Percentiles rank a stretch among this genome's conserved stretches.
These are phyloP conservation scores for Pandemis corylana DNA, from an alignment of 2,888 invertebrate species.

Conservation along the genomic window DNA sequence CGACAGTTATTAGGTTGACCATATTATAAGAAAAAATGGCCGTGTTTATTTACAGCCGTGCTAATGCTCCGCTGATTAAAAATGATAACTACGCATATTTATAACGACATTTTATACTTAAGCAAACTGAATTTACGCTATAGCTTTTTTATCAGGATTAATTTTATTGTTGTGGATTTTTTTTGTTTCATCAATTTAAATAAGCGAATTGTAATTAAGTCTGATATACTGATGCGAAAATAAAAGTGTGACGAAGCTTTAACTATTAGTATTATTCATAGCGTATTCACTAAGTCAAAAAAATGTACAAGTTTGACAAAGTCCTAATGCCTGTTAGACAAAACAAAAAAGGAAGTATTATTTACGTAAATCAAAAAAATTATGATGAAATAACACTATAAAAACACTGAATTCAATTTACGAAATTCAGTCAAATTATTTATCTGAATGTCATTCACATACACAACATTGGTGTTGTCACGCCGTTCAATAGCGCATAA, in stretches of 20 bases:
- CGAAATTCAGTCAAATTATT: neutral
- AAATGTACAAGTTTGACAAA: too few species aligned
- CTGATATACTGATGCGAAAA: too few species aligned
- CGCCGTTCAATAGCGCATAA: neutral
- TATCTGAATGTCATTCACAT: too few species aligned
- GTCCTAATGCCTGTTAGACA: too few species aligned
- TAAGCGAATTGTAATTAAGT: neutral
- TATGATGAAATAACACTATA: neutral
- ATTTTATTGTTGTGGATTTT: neutral
- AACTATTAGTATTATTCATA: too few species aligned
- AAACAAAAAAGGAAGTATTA: too few species aligned
- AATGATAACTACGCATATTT: neutral
- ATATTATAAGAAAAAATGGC: conserved; percentile 43
- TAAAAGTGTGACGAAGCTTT: too few species aligned
- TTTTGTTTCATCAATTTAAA: neutral
- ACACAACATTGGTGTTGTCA: neutral
- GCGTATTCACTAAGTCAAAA: too few species aligned
- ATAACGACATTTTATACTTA: neutral
- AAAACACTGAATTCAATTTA: neutral
- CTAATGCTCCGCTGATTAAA: conserved; percentile 1
- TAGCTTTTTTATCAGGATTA: neutral
- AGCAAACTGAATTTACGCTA: neutral
- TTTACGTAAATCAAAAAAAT: neutral
- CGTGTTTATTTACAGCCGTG: conserved; percentile 18
- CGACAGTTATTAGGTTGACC: conserved; percentile 75